Evolutionary conservation across 37 sponge, comb jelly and placozoan genomes (phyloP).

Genomic region (Crambe crambe): DNA sequence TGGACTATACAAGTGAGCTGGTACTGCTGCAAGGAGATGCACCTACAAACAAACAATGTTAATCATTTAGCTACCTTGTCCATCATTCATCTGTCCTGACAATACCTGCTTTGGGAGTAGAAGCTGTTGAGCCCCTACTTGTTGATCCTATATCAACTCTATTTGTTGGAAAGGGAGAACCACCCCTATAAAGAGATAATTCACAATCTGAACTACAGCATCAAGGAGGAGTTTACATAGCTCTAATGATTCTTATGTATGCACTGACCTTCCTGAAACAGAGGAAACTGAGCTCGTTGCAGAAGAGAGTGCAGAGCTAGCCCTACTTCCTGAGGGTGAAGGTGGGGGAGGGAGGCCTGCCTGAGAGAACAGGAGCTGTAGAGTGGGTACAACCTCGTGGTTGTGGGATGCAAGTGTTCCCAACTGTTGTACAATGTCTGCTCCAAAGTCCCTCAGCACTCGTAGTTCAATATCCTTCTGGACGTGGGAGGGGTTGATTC

Average conservation of each 20-base stretch:
- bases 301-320: conserved; percentile 45
- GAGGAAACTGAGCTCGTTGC: conserved; percentile 44
- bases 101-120: conserved; percentile 24
- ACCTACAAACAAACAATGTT: not conserved
- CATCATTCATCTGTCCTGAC: no score
- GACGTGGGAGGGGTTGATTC: conserved; percentile 41
- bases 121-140: not conserved
- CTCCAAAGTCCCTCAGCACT: conserved; percentile 72
- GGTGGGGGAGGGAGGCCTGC: conserved; percentile 79
- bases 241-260: no score
- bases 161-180: conserved; percentile 42
- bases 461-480: conserved; percentile 79
- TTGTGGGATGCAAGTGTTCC: conserved; percentile 52
- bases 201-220: no score
- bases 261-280: conserved; percentile 31
- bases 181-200: no score
- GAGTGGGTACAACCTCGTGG: conserved; percentile 40
- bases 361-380: conserved; percentile 79
- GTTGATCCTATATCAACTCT: conserved; percentile 29
- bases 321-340: conserved; percentile 54
- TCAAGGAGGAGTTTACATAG: no score
- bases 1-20: conserved; percentile 22
- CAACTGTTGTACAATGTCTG: conserved; percentile 58
- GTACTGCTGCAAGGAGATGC: conserved; percentile 47
- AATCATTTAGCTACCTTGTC: not conserved